phyloP scores from a whole-genome alignment of 2,113 vertebrate genomes.

The Craseonycteris thonglongyai region DNA sequence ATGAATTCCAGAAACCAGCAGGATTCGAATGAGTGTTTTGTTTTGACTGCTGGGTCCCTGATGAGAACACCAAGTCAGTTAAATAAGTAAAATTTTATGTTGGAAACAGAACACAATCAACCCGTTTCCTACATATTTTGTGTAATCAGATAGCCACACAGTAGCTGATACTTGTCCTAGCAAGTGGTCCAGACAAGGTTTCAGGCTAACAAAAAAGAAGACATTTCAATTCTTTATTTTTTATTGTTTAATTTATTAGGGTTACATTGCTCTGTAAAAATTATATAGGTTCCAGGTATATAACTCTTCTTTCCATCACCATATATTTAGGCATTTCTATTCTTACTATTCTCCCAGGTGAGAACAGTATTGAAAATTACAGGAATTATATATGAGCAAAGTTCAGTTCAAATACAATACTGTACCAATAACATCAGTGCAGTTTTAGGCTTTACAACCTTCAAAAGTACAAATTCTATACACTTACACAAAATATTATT shows the following conservation, averaged over 20 bases:
- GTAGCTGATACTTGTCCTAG: slow-evolving; percentile 17
- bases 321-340: slow-evolving; percentile 9
- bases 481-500: slow-evolving; percentile 19
- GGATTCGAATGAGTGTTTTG: slow-evolving; percentile 49
- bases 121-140: slow-evolving; percentile 43
- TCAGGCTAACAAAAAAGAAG: slow-evolving; percentile 40
- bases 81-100: slow-evolving; percentile 45
- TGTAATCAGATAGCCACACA: slow-evolving; percentile 31
- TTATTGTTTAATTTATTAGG: too few relatives aligned
- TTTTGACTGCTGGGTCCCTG: slow-evolving; percentile 52
- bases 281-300: too few relatives aligned
- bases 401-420: slow-evolving; percentile 25
- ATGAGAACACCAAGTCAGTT: slow-evolving; percentile 40
- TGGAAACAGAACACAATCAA: slow-evolving; percentile 44
- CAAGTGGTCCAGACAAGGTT: slow-evolving; percentile 28
- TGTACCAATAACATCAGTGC: neutral
- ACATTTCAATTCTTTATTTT: slow-evolving; percentile 1
- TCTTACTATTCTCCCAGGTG: slow-evolving; percentile 22
- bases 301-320: too few relatives aligned
- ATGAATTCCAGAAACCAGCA: slow-evolving; percentile 54
- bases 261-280: too few relatives aligned
- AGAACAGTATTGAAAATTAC: slow-evolving; percentile 19
- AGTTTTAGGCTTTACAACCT: slow-evolving; percentile 16
- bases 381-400: slow-evolving; percentile 26
- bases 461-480: slow-evolving; percentile 1